Percentiles rank a stretch among this genome's conserved stretches.
phyloP scores from a whole-genome alignment of 2,113 vertebrate species.

The Tragelaphus imberbis region DNA sequence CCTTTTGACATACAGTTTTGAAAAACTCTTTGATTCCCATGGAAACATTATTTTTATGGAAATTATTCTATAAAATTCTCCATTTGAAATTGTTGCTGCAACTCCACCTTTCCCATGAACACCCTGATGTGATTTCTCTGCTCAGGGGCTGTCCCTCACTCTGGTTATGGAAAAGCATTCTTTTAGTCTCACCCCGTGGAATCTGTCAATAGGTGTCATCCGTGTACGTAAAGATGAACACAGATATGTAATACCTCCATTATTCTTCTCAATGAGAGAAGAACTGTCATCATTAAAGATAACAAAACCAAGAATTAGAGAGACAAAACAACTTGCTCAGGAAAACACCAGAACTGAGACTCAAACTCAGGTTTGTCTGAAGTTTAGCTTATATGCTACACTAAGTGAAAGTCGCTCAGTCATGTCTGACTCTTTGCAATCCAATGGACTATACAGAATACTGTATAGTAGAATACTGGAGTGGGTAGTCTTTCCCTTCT shows the following conservation, averaged over 20 bases:
- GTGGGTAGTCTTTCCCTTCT: neutral
- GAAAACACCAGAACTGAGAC: neutral
- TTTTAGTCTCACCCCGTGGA: neutral
- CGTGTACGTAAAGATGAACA: neutral
- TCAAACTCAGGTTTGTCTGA: neutral
- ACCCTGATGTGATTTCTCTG: neutral
- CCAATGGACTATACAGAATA: neutral
- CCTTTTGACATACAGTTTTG: neutral
- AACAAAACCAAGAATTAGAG: neutral
- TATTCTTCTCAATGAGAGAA: neutral
- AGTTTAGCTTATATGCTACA: neutral
- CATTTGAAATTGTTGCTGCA: neutral
- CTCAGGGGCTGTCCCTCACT: neutral
- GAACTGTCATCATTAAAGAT: neutral
- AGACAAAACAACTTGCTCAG: neutral
- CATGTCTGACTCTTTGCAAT: neutral
- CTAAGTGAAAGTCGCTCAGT: neutral
- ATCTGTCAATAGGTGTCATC: neutral
- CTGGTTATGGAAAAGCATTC: neutral
- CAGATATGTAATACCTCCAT: neutral
- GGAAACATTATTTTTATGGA: neutral
- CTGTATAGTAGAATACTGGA: neutral
- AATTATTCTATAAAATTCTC: neutral
- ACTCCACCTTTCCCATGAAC: neutral
- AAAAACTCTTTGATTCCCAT: neutral